Conservation (phyloP, 2,113 vertebrate genomes). For the Pagrus major region DNA sequence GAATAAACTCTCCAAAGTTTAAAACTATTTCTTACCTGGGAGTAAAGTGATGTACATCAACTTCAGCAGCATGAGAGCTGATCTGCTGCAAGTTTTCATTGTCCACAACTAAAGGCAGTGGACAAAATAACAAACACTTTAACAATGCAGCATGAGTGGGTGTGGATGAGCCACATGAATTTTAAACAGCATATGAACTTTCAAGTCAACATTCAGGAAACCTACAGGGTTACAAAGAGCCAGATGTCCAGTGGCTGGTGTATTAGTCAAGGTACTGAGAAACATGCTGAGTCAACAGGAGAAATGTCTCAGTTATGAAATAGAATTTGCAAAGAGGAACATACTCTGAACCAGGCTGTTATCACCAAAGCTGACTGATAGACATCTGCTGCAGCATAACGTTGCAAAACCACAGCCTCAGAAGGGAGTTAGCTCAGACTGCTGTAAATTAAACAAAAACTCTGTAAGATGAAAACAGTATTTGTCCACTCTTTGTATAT, state of each 20-base stretch:
- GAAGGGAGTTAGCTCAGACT: background rate
- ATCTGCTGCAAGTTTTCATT: conserved; percentile 28
- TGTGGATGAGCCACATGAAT: background rate
- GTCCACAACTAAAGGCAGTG: background rate
- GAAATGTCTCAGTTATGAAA: background rate
- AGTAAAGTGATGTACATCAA: conserved; percentile 41
- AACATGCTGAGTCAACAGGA: too few relatives aligned
- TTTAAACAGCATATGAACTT: background rate
- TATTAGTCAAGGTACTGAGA: background rate
- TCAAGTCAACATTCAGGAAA: conserved; percentile 1
- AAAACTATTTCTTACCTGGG: conserved; percentile 49
- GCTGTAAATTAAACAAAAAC: background rate
- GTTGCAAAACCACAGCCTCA: background rate
- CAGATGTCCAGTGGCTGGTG: background rate
- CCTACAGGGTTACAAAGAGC: background rate
- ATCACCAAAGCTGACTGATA: background rate
- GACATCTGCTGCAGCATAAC: background rate
- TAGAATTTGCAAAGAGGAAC: background rate
- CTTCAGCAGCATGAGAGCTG: conserved; percentile 5
- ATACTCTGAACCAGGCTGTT: too few relatives aligned
- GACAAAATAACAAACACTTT: conserved; percentile 4
- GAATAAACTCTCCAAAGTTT: too few relatives aligned
- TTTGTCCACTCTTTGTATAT: background rate
- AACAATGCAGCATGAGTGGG: background rate
- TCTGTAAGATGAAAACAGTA: background rate